These are phyloP conservation scores for Idaea straminata DNA, from an alignment of 2,888 invertebrate species.

Conservation along the genomic window DNA sequence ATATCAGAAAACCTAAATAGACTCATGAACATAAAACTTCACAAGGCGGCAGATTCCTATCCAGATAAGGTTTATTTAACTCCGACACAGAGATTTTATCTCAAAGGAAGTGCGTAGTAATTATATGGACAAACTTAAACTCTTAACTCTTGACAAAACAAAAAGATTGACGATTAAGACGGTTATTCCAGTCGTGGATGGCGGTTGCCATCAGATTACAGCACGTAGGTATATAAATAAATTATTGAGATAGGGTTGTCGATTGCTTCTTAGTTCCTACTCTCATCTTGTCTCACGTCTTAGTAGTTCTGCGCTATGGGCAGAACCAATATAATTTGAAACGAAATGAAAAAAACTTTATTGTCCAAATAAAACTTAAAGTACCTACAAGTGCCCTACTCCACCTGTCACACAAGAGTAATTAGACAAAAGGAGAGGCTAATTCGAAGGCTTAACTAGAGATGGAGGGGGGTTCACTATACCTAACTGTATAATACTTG, in stretches of 20 bases:
- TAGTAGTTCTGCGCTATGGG: no score
- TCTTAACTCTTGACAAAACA: constrained; percentile 27
- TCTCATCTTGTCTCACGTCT: background rate
- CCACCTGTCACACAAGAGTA: no score
- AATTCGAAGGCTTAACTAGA: no score
- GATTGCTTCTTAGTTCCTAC: background rate
- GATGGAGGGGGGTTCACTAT: no score
- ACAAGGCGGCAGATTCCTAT: constrained; percentile 28
- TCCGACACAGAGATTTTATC: constrained; percentile 27
- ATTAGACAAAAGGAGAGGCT: no score
- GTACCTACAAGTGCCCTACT: no score
- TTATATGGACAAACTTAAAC: constrained; percentile 28
- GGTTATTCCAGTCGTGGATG: constrained; percentile 38
- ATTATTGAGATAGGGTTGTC: constrained; percentile 31
- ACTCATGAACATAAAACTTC: background rate
- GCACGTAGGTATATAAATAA: constrained; percentile 46
- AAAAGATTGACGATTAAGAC: constrained; percentile 28
- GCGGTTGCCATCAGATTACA: constrained; percentile 54
- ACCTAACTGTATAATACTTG: no score
- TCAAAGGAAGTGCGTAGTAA: constrained; percentile 30
- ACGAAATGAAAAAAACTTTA: no score
- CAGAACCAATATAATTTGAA: no score
- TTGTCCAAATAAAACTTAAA: no score
- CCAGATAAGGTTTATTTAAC: constrained; percentile 32
- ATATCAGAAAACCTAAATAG: background rate